Conservation (phyloP, 2,113 vertebrate species). For the Sander lucioperca region DNA sequence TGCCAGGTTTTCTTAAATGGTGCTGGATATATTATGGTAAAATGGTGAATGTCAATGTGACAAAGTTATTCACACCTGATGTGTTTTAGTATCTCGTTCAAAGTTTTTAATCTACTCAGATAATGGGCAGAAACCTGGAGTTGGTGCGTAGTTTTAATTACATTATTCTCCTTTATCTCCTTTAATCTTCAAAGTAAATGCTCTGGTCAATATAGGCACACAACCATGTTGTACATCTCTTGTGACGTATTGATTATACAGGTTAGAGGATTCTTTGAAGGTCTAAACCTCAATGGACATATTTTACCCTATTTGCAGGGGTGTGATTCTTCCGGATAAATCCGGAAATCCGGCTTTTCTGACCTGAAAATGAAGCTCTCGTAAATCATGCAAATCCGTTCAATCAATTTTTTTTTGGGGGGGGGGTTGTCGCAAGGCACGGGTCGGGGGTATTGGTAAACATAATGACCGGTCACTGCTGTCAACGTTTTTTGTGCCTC, state of each 20-base stretch:
- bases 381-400: too few species aligned
- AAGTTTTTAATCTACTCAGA: neutral
- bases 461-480: too few species aligned
- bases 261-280: neutral
- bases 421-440: too few species aligned
- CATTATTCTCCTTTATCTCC: conserved; percentile 6
- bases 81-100: neutral
- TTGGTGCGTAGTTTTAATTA: neutral
- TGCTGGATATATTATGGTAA: neutral
- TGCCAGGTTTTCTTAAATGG: neutral
- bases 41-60: neutral
- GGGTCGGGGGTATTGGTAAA: too few species aligned
- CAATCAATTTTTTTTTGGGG: too few species aligned
- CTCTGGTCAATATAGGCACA: neutral
- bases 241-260: neutral
- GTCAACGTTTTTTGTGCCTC: too few species aligned
- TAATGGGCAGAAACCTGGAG: neutral
- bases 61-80: neutral
- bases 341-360: too few species aligned
- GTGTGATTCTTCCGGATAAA: too few species aligned
- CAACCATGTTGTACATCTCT: neutral
- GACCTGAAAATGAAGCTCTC: too few species aligned
- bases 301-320: too few species aligned
- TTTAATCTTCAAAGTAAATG: conserved; percentile 17
- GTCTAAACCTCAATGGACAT: neutral